Conservation (phyloP, 2,888 invertebrate species). For the Altica lythri region DNA sequence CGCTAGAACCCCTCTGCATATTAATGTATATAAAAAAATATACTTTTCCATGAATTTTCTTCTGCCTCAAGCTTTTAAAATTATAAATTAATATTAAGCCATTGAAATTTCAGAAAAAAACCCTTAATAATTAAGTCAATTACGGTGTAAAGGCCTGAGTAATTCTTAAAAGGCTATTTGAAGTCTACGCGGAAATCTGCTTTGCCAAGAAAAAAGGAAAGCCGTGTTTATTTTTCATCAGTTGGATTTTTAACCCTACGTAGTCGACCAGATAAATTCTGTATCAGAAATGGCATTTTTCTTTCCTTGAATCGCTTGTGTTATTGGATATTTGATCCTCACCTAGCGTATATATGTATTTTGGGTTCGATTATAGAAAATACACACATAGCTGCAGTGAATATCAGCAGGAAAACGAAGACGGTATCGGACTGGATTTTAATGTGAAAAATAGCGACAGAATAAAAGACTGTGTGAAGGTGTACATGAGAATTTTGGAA, state of each 20-base stretch:
- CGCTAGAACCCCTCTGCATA: slow-evolving; percentile 45
- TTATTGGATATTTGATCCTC: slow-evolving; percentile 52
- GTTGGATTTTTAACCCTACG: slow-evolving; percentile 54
- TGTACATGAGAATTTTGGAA: too few species aligned
- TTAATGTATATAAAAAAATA: slow-evolving; percentile 42
- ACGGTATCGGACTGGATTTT: slow-evolving; percentile 13
- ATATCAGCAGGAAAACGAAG: slow-evolving; percentile 39
- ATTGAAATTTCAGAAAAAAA: slow-evolving; percentile 37
- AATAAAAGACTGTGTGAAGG: background rate
- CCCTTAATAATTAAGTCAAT: slow-evolving; percentile 50
- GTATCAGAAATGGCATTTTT: slow-evolving; percentile 14
- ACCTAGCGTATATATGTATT: slow-evolving; percentile 54
- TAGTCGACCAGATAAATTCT: slow-evolving; percentile 43
- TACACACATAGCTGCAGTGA: slow-evolving; percentile 46
- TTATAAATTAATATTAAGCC: slow-evolving; percentile 44
- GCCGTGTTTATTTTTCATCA: slow-evolving; percentile 58
- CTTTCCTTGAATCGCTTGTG: slow-evolving; percentile 26
- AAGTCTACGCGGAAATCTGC: slow-evolving; percentile 50
- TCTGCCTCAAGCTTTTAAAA: slow-evolving; percentile 39
- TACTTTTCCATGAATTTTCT: slow-evolving; percentile 22
- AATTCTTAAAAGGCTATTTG: slow-evolving; percentile 50
- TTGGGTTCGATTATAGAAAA: slow-evolving; percentile 57
- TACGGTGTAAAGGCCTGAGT: slow-evolving; percentile 43
- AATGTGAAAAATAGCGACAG: slow-evolving; percentile 10
- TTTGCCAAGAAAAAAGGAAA: slow-evolving; percentile 47